Percentiles rank a stretch among this genome's conserved stretches.
Evolutionary conservation across 2,888 invertebrate species (phyloP).

Genomic region (Priocnemis perturbator): DNA sequence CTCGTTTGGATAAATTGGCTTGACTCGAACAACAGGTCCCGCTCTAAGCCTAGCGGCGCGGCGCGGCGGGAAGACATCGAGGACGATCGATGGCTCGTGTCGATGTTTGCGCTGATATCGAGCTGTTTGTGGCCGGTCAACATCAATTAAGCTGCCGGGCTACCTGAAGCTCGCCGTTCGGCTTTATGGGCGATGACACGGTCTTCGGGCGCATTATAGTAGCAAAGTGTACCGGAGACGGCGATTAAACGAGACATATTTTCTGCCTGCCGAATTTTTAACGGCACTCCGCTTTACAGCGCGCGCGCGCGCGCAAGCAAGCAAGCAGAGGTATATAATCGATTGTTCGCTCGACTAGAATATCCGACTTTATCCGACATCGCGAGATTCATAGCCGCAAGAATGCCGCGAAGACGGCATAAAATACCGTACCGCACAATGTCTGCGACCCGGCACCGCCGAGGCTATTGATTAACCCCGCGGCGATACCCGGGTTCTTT

Average conservation of each 20-base stretch:
- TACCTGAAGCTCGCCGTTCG: conserved; percentile 25
- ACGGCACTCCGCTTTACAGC: no score
- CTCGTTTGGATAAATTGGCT: conserved; percentile 27
- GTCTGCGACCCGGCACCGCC: no score
- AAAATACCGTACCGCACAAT: no score
- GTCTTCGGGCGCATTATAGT: background rate
- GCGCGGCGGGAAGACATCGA: conserved; percentile 33
- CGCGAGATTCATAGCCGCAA: no score
- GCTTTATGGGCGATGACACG: conserved; percentile 20
- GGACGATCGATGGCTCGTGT: conserved; percentile 32
- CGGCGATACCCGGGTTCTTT: no score
- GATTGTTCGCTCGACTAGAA: background rate
- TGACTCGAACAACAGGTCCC: conserved; percentile 16
- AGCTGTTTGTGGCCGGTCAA: conserved; percentile 51
- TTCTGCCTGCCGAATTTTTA: no score
- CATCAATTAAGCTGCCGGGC: conserved; percentile 47
- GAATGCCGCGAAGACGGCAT: no score
- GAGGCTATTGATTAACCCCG: no score
- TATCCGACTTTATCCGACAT: background rate
- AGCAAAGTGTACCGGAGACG: no score
- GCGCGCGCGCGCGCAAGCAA: background rate
- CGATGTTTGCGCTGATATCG: conserved; percentile 10
- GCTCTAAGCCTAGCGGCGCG: conserved; percentile 19
- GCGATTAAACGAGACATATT: no score
- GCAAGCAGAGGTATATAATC: background rate